These are phyloP conservation scores for Brachionus calyciflorus DNA, from an alignment of 1,140 invertebrate genomes.

Conservation along the genomic window DNA sequence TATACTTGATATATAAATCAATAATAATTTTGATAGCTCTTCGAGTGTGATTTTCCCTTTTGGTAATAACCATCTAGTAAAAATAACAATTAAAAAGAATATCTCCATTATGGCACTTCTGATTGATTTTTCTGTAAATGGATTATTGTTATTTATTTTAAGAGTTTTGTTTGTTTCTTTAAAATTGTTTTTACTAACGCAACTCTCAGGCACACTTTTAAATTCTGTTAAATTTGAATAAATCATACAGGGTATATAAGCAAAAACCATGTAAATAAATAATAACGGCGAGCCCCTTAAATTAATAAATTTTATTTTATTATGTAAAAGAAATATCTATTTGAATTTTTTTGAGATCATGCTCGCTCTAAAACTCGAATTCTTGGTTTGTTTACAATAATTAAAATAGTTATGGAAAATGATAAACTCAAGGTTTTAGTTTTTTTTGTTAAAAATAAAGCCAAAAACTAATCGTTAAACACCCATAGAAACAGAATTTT, in stretches of 20 bases:
- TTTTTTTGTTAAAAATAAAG: no score
- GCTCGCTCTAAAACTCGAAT: no score
- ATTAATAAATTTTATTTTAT: no score
- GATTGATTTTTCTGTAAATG: slow-evolving; percentile 3
- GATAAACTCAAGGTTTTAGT: no score
- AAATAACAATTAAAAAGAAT: slow-evolving; percentile 20
- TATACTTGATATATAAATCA: slow-evolving; percentile 10
- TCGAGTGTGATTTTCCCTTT: slow-evolving; percentile 22
- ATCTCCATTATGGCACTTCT: slow-evolving; percentile 2
- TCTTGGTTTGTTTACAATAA: no score
- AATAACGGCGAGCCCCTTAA: slow-evolving; percentile 20
- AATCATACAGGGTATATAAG: slow-evolving; percentile 4
- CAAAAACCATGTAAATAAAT: slow-evolving; percentile 14
- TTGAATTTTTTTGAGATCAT: no score
- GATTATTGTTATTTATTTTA: not conserved
- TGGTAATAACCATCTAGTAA: slow-evolving; percentile 10
- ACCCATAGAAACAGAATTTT: no score
- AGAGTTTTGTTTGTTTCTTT: not conserved
- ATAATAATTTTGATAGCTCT: not conserved
- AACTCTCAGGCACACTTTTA: not conserved
- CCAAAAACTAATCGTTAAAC: no score
- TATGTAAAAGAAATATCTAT: no score
- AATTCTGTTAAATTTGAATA: not conserved
- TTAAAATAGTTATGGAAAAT: no score
- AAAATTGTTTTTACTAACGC: not conserved